Percentiles rank a stretch among this genome's conserved stretches.
phyloP scores from a whole-genome alignment of 2,797 vertebrate genomes.

The Aulostomus chinensis region DNA sequence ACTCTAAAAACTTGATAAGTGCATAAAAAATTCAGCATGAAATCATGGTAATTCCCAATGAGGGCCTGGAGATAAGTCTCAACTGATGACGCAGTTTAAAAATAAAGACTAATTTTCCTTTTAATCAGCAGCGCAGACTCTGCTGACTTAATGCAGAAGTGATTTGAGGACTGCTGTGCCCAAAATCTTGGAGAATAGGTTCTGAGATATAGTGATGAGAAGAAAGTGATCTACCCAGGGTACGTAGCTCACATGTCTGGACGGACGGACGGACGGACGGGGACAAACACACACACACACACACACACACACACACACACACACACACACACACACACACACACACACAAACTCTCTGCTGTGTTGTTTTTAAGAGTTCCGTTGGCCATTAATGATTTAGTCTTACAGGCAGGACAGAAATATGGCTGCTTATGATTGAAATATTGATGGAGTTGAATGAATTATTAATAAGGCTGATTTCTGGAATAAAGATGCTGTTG shows the following conservation, averaged over 20 bases:
- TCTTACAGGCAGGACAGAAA: conserved; percentile 78
- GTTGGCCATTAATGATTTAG: conserved; percentile 72
- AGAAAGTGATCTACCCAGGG: conserved; percentile 9
- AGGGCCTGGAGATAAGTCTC: conserved; percentile 58
- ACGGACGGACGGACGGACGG: not conserved
- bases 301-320: conserved; percentile 13
- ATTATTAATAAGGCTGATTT: conserved; percentile 71
- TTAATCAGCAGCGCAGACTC: conserved; percentile 55
- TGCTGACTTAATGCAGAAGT: conserved; percentile 59
- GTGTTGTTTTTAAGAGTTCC: conserved; percentile 70
- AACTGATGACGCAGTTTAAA: conserved; percentile 60
- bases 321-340: conserved; percentile 10
- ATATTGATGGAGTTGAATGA: conserved; percentile 71
- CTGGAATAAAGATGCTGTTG: conserved; percentile 75
- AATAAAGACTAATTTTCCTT: conserved; percentile 69
- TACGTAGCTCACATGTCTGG: conserved; percentile 37
- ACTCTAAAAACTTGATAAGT: conserved; percentile 50
- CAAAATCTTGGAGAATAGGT: conserved; percentile 21
- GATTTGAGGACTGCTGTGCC: conserved; percentile 48
- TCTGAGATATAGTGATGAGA: conserved; percentile 23
- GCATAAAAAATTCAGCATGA: conserved; percentile 48
- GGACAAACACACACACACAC: conserved; percentile 5
- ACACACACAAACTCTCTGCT: conserved; percentile 25
- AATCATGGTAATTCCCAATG: conserved; percentile 36
- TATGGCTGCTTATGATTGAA: conserved; percentile 75